phyloP scores from a whole-genome alignment of 2,797 vertebrate species.

The Selene dorsalis region DNA sequence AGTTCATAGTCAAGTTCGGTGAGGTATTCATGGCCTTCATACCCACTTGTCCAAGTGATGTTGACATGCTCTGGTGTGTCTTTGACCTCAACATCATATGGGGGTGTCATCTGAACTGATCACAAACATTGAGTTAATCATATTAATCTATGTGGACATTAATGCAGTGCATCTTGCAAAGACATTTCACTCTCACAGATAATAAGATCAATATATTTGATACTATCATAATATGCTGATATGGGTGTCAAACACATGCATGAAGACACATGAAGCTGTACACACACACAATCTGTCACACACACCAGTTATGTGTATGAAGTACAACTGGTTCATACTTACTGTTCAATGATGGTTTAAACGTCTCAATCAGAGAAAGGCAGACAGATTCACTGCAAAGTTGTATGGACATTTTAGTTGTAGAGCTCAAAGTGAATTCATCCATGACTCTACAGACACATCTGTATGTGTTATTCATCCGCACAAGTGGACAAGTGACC shows the following conservation, averaged over 20 bases:
- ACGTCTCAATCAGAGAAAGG: rapidly evolving
- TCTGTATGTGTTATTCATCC: slow-evolving; percentile 29
- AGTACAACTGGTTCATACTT: slow-evolving; percentile 39
- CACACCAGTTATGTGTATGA: neutral
- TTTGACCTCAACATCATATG: slow-evolving; percentile 38
- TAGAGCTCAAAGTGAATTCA: too few species aligned
- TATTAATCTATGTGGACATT: neutral
- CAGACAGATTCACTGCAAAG: slow-evolving; percentile 34
- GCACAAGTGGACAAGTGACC: slow-evolving; percentile 48
- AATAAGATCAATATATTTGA: neutral
- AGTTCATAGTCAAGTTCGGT: slow-evolving; percentile 29
- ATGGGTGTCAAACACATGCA: neutral
- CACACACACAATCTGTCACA: neutral
- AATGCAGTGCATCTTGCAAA: neutral
- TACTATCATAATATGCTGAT: neutral
- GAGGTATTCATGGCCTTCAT: slow-evolving; percentile 34
- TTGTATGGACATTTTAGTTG: neutral
- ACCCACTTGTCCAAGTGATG: slow-evolving; percentile 66
- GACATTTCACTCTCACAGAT: neutral
- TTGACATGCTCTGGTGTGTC: neutral
- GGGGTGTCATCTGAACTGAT: slow-evolving; percentile 71
- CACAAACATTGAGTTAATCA: slow-evolving; percentile 26
- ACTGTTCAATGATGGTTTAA: neutral
- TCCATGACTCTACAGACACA: slow-evolving; percentile 32
- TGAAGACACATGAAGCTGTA: neutral